phyloP scores from a whole-genome alignment of 2,888 invertebrate genomes.

The Oligia fasciuncula region DNA sequence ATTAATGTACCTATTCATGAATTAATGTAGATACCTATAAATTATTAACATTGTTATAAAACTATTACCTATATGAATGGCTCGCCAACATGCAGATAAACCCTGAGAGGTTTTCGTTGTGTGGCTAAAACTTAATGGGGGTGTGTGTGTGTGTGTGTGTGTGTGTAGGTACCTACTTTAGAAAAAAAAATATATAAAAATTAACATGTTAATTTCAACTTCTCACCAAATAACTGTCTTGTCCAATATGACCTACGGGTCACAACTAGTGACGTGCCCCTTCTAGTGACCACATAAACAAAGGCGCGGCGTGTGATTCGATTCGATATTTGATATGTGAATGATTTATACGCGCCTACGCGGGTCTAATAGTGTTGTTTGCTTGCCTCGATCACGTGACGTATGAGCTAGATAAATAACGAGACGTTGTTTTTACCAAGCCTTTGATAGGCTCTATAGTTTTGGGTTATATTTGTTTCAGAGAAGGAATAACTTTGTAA shows the following conservation, averaged over 20 bases:
- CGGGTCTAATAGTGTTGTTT: conserved; percentile 64
- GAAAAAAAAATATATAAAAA: too few relatives aligned
- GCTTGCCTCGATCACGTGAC: conserved; percentile 65
- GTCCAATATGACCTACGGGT: too few relatives aligned
- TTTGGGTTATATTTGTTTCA: background rate
- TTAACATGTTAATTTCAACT: too few relatives aligned
- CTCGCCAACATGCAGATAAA: too few relatives aligned
- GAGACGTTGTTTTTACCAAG: conserved; percentile 55
- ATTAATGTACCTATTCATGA: too few relatives aligned
- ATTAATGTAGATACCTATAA: too few relatives aligned
- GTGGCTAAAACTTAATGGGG: too few relatives aligned
- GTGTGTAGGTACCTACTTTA: too few relatives aligned
- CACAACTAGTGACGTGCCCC: conserved; percentile 20
- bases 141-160: too few relatives aligned
- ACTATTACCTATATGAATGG: too few relatives aligned
- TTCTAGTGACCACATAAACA: conserved; percentile 45
- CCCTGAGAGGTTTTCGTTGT: too few relatives aligned
- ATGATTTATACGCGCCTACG: conserved; percentile 61
- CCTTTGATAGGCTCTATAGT: conserved; percentile 26
- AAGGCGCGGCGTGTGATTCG: conserved; percentile 45
- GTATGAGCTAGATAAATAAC: conserved; percentile 60
- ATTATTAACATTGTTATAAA: too few relatives aligned
- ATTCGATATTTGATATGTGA: conserved; percentile 59
- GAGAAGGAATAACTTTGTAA: background rate
- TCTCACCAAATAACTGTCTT: background rate